Conservation (phyloP, 1,140 invertebrate genomes). For the Aphelenchoides avenae region DNA sequence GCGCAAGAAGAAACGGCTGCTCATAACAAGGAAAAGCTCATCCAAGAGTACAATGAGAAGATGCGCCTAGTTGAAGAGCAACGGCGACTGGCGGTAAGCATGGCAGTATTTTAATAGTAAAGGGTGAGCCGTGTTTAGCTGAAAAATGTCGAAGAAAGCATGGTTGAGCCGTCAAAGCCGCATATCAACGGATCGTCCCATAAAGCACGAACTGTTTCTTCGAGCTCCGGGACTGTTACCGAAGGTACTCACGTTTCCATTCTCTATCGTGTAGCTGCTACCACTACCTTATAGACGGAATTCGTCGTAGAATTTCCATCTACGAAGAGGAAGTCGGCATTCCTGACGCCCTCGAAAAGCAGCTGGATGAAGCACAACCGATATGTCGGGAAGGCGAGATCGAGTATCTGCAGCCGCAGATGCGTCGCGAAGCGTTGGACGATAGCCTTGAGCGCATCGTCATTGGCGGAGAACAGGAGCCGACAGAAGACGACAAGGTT, state of each 20-base stretch:
- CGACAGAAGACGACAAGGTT: constrained; percentile 22
- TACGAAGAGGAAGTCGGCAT: constrained; percentile 29
- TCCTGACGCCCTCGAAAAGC: background rate
- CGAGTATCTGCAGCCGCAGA: constrained; percentile 7
- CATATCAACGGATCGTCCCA: background rate
- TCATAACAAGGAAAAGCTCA: background rate
- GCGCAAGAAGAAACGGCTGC: background rate
- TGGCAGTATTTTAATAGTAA: background rate
- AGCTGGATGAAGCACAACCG: constrained; percentile 1
- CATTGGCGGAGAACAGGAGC: constrained; percentile 15
- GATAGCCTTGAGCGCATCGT: constrained; percentile 8
- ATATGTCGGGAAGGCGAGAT: background rate
- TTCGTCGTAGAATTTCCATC: constrained; percentile 21
- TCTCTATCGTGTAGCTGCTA: constrained; percentile 13
- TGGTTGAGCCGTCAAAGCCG: background rate
- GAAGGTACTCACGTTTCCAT: constrained; percentile 10
- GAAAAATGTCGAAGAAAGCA: background rate
- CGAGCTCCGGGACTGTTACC: no score
- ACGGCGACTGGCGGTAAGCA: background rate
- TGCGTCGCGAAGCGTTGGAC: background rate
- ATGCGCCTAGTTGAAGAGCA: background rate
- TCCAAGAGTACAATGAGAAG: background rate
- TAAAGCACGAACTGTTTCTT: constrained; percentile 18
- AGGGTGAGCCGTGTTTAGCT: background rate
- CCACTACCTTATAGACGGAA: background rate